Percentiles rank a stretch among this genome's conserved stretches.
phyloP scores from a whole-genome alignment of 2,888 invertebrate genomes.

The Chelonus formosanus region DNA sequence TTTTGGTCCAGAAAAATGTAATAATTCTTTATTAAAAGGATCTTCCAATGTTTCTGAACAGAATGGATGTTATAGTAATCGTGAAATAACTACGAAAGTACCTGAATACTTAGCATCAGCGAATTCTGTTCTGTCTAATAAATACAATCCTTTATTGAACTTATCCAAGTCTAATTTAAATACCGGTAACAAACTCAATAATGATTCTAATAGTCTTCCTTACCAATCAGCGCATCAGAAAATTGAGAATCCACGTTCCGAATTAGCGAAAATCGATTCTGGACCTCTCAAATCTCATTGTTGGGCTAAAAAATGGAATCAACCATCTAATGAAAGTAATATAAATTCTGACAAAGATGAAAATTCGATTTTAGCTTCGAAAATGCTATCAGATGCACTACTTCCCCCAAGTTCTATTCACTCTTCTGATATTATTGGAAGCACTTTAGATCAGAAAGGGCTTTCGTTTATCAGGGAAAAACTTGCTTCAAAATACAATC shows the following conservation, averaged over 20 bases:
- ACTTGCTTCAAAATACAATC: slow-evolving; percentile 53
- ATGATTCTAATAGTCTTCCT: slow-evolving; percentile 10
- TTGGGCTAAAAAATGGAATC: slow-evolving; percentile 11
- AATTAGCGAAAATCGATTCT: slow-evolving; percentile 10
- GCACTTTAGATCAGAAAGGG: slow-evolving; percentile 53
- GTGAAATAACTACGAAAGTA: neutral
- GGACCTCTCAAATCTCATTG: slow-evolving; percentile 9
- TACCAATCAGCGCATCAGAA: slow-evolving; percentile 4
- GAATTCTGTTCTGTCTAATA: neutral
- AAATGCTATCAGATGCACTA: slow-evolving; percentile 53
- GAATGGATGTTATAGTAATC: no score
- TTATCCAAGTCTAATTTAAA: slow-evolving; percentile 23
- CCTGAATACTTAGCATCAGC: neutral
- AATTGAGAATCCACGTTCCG: neutral
- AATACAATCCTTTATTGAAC: slow-evolving; percentile 15
- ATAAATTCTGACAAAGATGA: slow-evolving; percentile 21
- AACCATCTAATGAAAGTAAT: neutral
- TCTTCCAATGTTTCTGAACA: neutral
- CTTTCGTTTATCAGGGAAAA: slow-evolving; percentile 55
- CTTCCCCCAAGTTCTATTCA: slow-evolving; percentile 53
- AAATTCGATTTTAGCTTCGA: slow-evolving; percentile 48
- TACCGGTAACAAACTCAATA: neutral
- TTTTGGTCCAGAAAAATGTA: neutral
- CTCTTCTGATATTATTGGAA: slow-evolving; percentile 54
- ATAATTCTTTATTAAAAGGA: neutral